Percentiles rank a stretch among this genome's conserved stretches.
phyloP scores from a whole-genome alignment of 2,113 vertebrate genomes.

The Falcunculus frontatus region DNA sequence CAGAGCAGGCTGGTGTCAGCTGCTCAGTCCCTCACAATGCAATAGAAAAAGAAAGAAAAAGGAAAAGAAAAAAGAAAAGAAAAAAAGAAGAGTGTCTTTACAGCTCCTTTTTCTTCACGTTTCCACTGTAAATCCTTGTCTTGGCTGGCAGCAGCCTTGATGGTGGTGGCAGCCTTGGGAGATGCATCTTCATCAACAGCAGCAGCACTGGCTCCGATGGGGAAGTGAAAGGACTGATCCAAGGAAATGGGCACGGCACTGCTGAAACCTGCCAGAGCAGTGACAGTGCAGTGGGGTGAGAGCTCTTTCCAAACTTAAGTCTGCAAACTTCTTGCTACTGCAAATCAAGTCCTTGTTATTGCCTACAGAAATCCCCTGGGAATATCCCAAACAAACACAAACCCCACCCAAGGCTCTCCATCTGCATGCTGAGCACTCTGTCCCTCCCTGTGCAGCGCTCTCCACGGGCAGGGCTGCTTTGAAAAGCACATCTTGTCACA shows the following conservation, averaged over 20 bases:
- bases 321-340: not conserved
- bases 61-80: too few relatives aligned
- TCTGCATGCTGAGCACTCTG: not conserved
- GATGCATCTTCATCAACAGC: not conserved
- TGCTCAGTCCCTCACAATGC: not conserved
- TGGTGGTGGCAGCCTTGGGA: not conserved
- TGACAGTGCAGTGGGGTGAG: fast-evolving
- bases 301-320: not conserved
- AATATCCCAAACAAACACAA: not conserved
- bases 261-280: not conserved
- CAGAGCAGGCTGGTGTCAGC: not conserved
- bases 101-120: not conserved
- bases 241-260: fast-evolving
- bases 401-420: not conserved
- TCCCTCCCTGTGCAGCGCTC: not conserved
- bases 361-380: not conserved
- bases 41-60: not conserved
- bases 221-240: not conserved
- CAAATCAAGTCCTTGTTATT: not conserved
- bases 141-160: not conserved
- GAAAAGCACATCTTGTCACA: not conserved
- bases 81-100: not conserved
- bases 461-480: not conserved
- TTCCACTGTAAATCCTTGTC: not conserved
- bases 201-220: fast-evolving